Evolutionary conservation across 2,113 vertebrate species (phyloP).

Genomic region (Tachycineta bicolor): DNA sequence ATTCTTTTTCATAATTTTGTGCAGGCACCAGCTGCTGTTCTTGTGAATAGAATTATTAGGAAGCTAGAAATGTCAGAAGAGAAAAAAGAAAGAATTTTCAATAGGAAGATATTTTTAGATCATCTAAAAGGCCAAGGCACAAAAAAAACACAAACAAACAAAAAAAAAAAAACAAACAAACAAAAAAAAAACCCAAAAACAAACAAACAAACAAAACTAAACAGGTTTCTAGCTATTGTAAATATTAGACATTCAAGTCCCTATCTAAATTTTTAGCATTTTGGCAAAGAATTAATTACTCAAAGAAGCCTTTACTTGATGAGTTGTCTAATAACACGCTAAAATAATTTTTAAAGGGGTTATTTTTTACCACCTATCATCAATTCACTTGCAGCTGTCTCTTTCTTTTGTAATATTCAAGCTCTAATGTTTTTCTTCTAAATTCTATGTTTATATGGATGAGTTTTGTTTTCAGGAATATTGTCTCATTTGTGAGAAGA

Average conservation of each 20-base stretch:
- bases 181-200: too few relatives aligned
- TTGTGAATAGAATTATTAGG: slow-evolving; percentile 12
- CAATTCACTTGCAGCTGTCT: neutral
- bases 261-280: neutral
- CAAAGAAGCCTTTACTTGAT: slow-evolving; percentile 4
- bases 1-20: slow-evolving; percentile 5
- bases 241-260: neutral
- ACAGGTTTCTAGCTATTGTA: slow-evolving; percentile 5
- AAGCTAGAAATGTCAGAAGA: slow-evolving; percentile 42
- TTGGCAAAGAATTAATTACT: slow-evolving; percentile 3
- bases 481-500: neutral
- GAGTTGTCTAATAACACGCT: slow-evolving; percentile 7
- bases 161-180: neutral
- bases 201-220: neutral
- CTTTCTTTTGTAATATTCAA: neutral
- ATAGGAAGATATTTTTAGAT: slow-evolving; percentile 20
- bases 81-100: neutral
- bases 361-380: slow-evolving; percentile 30
- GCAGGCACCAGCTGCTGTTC: neutral
- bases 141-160: neutral
- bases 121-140: neutral
- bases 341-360: neutral
- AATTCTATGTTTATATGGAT: neutral
- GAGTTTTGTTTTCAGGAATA: neutral
- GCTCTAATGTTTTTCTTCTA: neutral